Conservation (phyloP, 2,113 vertebrate genomes). For the Paraplagusia blochii region DNA sequence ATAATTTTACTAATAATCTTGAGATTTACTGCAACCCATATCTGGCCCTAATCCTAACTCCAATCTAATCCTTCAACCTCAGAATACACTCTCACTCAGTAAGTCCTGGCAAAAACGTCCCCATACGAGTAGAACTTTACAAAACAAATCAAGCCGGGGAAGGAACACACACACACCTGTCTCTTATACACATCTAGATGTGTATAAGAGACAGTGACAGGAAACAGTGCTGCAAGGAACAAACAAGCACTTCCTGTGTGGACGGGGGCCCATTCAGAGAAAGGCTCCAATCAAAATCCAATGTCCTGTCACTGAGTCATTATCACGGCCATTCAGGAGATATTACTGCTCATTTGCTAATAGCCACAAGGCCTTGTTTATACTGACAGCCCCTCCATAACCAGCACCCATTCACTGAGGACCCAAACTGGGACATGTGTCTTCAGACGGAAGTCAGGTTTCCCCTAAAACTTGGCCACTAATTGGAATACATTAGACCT, state of each 20-base stretch:
- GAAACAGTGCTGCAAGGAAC: conserved; percentile 72
- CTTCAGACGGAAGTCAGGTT: conserved; percentile 57
- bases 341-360: conserved; percentile 83
- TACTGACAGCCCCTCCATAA: conserved; percentile 23
- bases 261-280: conserved; percentile 58
- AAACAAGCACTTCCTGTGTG: conserved; percentile 84
- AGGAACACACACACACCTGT: conserved; percentile 28
- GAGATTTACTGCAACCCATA: no score
- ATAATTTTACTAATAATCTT: no score
- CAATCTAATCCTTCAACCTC: no score
- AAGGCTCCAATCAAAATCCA: conserved; percentile 73
- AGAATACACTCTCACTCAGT: no score
- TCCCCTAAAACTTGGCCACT: conserved; percentile 70
- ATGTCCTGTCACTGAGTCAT: conserved; percentile 76
- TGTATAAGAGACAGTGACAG: no score
- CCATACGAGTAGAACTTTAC: no score
- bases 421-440: conserved; percentile 47
- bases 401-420: conserved; percentile 29
- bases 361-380: conserved; percentile 85
- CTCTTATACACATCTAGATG: no score
- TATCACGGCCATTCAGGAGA: conserved; percentile 66
- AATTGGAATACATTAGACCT: conserved; percentile 89
- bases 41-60: no score
- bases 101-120: no score
- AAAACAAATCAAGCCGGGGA: no score